Percentiles rank a stretch among this genome's conserved stretches.
phyloP scores from a whole-genome alignment of 1,140 invertebrate genomes.

The Eueides isabella region DNA sequence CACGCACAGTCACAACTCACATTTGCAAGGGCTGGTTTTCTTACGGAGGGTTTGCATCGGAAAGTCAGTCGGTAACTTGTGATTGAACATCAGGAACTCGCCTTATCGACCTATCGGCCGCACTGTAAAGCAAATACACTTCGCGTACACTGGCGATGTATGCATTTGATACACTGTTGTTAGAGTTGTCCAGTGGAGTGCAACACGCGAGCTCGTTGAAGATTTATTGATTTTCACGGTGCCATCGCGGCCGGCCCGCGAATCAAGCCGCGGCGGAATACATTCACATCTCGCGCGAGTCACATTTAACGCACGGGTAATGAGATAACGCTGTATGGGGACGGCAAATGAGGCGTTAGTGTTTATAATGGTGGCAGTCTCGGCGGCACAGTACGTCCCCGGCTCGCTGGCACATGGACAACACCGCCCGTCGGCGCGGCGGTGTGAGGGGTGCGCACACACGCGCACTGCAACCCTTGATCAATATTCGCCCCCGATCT shows the following conservation, averaged over 20 bases:
- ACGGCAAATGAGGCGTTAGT: conserved; percentile 48
- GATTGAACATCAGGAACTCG: conserved; percentile 76
- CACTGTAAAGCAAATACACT: conserved; percentile 74
- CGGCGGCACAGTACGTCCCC: conserved; percentile 47
- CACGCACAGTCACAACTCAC: conserved; percentile 84
- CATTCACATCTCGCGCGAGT: conserved; percentile 37
- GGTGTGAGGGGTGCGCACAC: conserved; percentile 57
- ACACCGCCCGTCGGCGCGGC: conserved; percentile 48
- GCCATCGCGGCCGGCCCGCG: conserved; percentile 44
- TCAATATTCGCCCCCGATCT: conserved; percentile 74
- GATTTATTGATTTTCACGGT: conserved; percentile 76
- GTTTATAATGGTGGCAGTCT: conserved; percentile 48
- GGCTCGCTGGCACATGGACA: conserved; percentile 59
- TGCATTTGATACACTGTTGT: conserved; percentile 48
- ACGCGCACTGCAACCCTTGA: conserved; percentile 65
- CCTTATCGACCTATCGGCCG: conserved; percentile 51
- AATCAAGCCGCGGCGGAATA: conserved; percentile 31
- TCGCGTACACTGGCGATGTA: conserved; percentile 54
- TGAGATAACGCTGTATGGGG: conserved; percentile 26
- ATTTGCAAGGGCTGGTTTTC: conserved; percentile 94
- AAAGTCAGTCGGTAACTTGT: conserved; percentile 80
- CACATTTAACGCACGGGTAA: conserved; percentile 30
- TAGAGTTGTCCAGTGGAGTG: conserved; percentile 48
- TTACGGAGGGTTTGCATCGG: conserved; percentile 94
- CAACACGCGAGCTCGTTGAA: conserved; percentile 56